phyloP scores from a whole-genome alignment of 1,140 invertebrate genomes.

The Rhyzopertha dominica region DNA sequence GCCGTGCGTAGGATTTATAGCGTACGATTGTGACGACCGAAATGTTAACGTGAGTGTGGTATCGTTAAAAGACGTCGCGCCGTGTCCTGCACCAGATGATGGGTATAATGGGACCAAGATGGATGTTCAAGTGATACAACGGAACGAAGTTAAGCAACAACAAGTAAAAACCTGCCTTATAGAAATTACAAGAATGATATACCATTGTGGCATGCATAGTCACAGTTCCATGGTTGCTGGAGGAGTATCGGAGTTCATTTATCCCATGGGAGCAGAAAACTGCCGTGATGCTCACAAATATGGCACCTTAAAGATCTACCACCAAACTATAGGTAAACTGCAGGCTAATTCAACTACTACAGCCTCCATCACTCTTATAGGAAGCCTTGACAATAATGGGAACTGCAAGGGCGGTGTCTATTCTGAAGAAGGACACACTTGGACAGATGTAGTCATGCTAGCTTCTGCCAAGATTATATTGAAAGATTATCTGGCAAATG shows the following conservation, averaged over 20 bases:
- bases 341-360: constrained; percentile 6
- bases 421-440: constrained; percentile 9
- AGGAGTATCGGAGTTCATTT: constrained; percentile 5
- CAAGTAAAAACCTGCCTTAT: constrained; percentile 14
- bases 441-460: constrained; percentile 11
- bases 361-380: constrained; percentile 4
- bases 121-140: not conserved
- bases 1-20: no score
- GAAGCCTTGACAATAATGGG: constrained; percentile 1
- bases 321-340: constrained; percentile 3
- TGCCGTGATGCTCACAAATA: constrained; percentile 8
- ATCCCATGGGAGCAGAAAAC: constrained; percentile 2
- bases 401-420: constrained; percentile 8
- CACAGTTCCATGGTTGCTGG: constrained; percentile 7
- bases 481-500: constrained; percentile 7
- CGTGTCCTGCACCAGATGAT: constrained; percentile 5
- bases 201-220: constrained; percentile 19
- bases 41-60: no score
- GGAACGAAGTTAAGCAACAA: constrained; percentile 1
- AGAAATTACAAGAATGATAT: constrained; percentile 15
- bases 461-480: constrained; percentile 9
- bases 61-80: constrained; percentile 6
- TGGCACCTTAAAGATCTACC: constrained; percentile 5
- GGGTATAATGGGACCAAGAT: not conserved
- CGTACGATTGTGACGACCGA: no score